Base-by-base conservation (phyloP, 2,797 vertebrate genomes). In the Lepus oiostolus region DNA sequence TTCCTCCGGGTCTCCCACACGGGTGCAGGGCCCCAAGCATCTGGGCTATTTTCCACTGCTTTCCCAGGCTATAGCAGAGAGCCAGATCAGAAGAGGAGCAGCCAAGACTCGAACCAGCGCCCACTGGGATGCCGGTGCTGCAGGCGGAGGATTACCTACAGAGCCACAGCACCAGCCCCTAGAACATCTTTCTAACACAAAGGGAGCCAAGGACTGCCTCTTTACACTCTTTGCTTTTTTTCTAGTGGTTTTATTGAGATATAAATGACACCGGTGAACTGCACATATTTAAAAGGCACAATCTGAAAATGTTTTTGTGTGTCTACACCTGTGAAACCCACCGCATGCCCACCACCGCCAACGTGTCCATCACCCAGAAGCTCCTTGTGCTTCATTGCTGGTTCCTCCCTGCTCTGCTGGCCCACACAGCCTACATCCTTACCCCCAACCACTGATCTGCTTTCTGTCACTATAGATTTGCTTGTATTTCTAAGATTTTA, bases 401-500 rank as follows among this genome's bases (percentile, higher is more conserved):
- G 54, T 2, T 35, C 77, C 24, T 12, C 24, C 65, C 24, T 35
- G 4, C 11, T 3, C 12, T 77, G 30, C 28, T 58, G 30, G 22
- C 3, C 12, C 60, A 17, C 0, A 21, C 32, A 4, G n/a, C 38
- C 71, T 9, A 0, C 0, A 0, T n/a, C 24, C 30, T 26, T 42
- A 50, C 42, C n/a, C 10, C 2, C 30, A 79, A 54, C 32, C 26
- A 42, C 47, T 47, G 24, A 63, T 70, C 68, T 88, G 93, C 67
- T 88, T 92, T 77, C 89, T 38, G 65, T 90, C 90, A 79, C 68
- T 68, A 30, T 1, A 30, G 71, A 80, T 86, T n/a, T 38, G 11
- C 35, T 42, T 32, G 54, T 50, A 30, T 88, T 95, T 83, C 77
- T 91, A 60, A 90, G 80, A 42, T 80, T 90, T 83, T 83, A 52